Conservation (phyloP, 2,888 invertebrate species). For the Linyphia triangularis region DNA sequence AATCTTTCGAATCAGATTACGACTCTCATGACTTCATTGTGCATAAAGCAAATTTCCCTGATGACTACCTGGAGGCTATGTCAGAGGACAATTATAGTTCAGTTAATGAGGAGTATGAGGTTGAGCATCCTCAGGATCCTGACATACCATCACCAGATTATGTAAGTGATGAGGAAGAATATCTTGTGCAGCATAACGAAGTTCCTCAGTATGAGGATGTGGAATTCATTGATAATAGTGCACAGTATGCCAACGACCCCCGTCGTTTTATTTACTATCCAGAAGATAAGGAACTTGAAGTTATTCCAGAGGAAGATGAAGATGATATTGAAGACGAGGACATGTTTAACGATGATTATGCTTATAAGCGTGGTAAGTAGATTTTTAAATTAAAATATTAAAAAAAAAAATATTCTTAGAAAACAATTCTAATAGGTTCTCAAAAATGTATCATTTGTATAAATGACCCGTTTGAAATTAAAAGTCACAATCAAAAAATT, state of each 20-base stretch:
- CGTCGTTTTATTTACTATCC: constrained; percentile 73
- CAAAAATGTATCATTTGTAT: no score
- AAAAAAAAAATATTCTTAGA: no score
- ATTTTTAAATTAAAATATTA: not conserved
- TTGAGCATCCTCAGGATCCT: constrained; percentile 66
- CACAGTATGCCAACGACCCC: constrained; percentile 70
- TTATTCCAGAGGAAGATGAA: constrained; percentile 76
- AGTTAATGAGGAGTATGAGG: constrained; percentile 71
- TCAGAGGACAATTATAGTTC: constrained; percentile 73
- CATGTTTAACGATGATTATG: constrained; percentile 38
- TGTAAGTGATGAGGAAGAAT: constrained; percentile 76
- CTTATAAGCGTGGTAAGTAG: constrained; percentile 53
- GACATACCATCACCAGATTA: constrained; percentile 77
- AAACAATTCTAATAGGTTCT: no score
- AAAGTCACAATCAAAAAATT: no score
- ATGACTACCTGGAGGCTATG: constrained; percentile 70
- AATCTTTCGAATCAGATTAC: constrained; percentile 70
- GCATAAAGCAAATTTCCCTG: constrained; percentile 68
- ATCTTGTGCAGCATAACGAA: constrained; percentile 68
- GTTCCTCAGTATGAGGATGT: constrained; percentile 56
- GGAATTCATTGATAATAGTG: constrained; percentile 73
- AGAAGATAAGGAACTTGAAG: constrained; percentile 75
- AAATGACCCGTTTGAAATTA: no score
- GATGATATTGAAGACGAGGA: constrained; percentile 65
- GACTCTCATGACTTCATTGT: constrained; percentile 72